Evolutionary conservation across 2,113 vertebrate species (phyloP).

Genomic region (Apistogramma diplotaenia): DNA sequence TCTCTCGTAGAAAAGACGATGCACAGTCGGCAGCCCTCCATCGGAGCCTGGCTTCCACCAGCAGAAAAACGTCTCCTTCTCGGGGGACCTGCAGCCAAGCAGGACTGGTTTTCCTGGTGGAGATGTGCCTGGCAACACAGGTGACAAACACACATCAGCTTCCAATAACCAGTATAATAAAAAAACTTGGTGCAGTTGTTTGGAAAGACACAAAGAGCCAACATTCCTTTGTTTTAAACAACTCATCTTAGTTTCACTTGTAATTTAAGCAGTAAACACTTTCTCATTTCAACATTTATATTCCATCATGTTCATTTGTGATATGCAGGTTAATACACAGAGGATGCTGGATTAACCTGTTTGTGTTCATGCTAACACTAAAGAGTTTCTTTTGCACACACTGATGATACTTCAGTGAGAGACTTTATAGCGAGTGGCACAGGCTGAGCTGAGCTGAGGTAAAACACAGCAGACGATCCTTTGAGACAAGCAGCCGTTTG

Average conservation of each 20-base stretch:
- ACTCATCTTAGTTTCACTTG: background rate
- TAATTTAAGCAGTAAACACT: background rate
- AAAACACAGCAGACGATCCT: background rate
- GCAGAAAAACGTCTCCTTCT: constrained; percentile 92
- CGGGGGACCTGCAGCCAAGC: constrained; percentile 82
- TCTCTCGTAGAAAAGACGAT: constrained; percentile 83
- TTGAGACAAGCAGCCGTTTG: background rate
- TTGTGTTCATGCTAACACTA: too few relatives aligned
- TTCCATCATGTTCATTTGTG: background rate
- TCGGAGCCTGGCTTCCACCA: constrained; percentile 87
- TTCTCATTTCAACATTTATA: background rate
- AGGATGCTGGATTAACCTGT: too few relatives aligned
- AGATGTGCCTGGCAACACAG: constrained; percentile 76
- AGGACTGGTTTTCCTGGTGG: constrained; percentile 84
- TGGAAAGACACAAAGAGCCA: background rate
- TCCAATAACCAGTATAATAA: background rate
- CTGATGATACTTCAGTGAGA: background rate
- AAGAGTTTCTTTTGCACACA: background rate
- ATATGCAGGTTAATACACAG: background rate
- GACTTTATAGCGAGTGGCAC: too few relatives aligned
- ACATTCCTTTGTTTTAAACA: background rate
- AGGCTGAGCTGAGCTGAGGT: background rate
- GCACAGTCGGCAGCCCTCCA: constrained; percentile 82
- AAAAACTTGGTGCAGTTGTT: background rate
- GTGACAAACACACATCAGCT: constrained; percentile 11